A percentile compares a stretch with the other conserved stretches of the same genome.
Evolutionary conservation across 1,140 invertebrate genomes (phyloP).

Genomic region (Helicoverpa zea): DNA sequence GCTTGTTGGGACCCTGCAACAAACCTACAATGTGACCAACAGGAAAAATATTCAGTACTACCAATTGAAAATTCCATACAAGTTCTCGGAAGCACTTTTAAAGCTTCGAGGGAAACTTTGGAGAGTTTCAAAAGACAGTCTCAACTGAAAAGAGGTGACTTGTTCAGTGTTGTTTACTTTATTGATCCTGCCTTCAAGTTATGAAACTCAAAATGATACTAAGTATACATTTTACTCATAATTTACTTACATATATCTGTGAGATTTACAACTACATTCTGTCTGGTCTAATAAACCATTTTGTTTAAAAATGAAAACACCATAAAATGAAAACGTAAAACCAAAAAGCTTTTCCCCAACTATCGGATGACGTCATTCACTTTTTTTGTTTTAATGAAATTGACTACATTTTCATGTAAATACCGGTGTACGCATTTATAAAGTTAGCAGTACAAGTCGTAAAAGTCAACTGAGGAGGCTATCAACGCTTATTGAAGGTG

Average conservation of each 20-base stretch:
- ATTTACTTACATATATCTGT: too few relatives aligned
- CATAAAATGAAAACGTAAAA: too few relatives aligned
- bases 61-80: slow-evolving; percentile 7
- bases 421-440: too few relatives aligned
- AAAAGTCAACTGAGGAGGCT: not conserved
- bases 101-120: slow-evolving; percentile 18
- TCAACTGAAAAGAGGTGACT: slow-evolving; percentile 3
- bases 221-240: not conserved
- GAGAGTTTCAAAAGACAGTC: not conserved
- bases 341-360: too few relatives aligned
- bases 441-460: not conserved
- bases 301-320: too few relatives aligned
- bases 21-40: slow-evolving; percentile 40
- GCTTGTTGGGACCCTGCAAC: slow-evolving; percentile 93
- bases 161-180: not conserved
- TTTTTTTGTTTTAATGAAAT: too few relatives aligned
- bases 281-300: too few relatives aligned
- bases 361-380: too few relatives aligned
- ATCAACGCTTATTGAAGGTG: not conserved
- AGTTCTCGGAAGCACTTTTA: slow-evolving; percentile 8
- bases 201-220: not conserved
- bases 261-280: too few relatives aligned
- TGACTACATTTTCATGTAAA: too few relatives aligned
- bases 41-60: not conserved
- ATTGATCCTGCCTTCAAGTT: not conserved